phyloP scores from a whole-genome alignment of 2,888 invertebrate species.

The Athripsodes cinereus region DNA sequence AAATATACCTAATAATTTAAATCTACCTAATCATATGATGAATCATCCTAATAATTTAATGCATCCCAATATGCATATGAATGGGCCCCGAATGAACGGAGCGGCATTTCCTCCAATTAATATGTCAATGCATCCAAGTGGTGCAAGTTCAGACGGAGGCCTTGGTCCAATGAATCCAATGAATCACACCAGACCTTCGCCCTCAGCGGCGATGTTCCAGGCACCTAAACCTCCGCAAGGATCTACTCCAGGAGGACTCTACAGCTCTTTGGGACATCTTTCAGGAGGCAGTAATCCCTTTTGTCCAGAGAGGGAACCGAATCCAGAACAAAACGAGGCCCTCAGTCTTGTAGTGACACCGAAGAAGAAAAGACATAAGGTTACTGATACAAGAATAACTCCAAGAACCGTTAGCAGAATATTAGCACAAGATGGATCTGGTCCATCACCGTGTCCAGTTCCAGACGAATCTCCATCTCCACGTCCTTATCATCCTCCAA shows the following conservation, averaged over 20 bases:
- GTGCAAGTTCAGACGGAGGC: slow-evolving; percentile 31
- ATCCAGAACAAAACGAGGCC: slow-evolving; percentile 89
- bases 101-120: slow-evolving; percentile 49
- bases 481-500: slow-evolving; percentile 67
- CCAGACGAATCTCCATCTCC: slow-evolving; percentile 59
- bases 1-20: slow-evolving; percentile 29
- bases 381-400: slow-evolving; percentile 89
- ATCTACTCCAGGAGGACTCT: slow-evolving; percentile 45
- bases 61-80: slow-evolving; percentile 49
- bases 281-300: slow-evolving; percentile 48
- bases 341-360: slow-evolving; percentile 91
- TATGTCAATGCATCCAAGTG: slow-evolving; percentile 43
- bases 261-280: slow-evolving; percentile 57
- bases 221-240: slow-evolving; percentile 72
- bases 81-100: slow-evolving; percentile 56
- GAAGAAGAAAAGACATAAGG: slow-evolving; percentile 96
- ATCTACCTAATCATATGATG: slow-evolving; percentile 44
- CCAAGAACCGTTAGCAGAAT: slow-evolving; percentile 85
- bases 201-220: slow-evolving; percentile 72
- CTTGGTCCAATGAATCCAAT: slow-evolving; percentile 52
- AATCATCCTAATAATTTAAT: slow-evolving; percentile 46
- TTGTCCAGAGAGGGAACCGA: slow-evolving; percentile 59
- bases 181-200: slow-evolving; percentile 63
- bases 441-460: slow-evolving; percentile 54
- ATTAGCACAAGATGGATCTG: slow-evolving; percentile 73